Conservation (phyloP, 1,140 invertebrate genomes). For the Battus philenor region DNA sequence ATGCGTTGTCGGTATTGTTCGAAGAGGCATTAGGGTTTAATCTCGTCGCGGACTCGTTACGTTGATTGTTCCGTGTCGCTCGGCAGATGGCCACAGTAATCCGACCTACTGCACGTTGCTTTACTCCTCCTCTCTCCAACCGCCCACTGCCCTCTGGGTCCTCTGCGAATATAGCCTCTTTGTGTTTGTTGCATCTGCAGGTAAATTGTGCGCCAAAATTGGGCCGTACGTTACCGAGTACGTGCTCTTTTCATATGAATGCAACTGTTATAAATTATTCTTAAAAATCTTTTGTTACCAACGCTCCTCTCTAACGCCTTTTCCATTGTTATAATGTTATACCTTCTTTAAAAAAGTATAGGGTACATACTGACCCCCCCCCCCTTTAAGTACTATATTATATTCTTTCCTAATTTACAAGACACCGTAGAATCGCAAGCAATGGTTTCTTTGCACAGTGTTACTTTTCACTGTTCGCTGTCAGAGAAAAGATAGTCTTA, state of each 20-base stretch:
- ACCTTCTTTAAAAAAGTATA: too few relatives aligned
- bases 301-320: constrained; percentile 50
- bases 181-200: constrained; percentile 74
- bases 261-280: constrained; percentile 65
- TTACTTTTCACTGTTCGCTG: too few relatives aligned
- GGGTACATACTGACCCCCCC: too few relatives aligned
- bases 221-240: constrained; percentile 59
- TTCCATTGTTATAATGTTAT: too few relatives aligned
- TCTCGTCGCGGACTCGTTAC: constrained; percentile 69
- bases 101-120: constrained; percentile 48
- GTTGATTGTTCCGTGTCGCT: constrained; percentile 64
- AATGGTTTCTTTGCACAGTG: too few relatives aligned
- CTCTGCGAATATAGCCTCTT: constrained; percentile 63
- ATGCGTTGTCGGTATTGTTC: constrained; percentile 64
- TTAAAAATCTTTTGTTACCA: constrained; percentile 67
- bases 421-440: too few relatives aligned
- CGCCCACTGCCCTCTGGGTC: constrained; percentile 29
- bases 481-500: too few relatives aligned
- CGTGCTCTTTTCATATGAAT: constrained; percentile 59
- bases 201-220: constrained; percentile 70
- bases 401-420: too few relatives aligned
- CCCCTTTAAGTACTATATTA: too few relatives aligned
- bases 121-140: constrained; percentile 15
- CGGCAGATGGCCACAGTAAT: constrained; percentile 68
- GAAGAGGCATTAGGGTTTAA: constrained; percentile 67